Evolutionary conservation across 2,113 vertebrate genomes (phyloP).

Genomic region (Aspidoscelis tigris): DNA sequence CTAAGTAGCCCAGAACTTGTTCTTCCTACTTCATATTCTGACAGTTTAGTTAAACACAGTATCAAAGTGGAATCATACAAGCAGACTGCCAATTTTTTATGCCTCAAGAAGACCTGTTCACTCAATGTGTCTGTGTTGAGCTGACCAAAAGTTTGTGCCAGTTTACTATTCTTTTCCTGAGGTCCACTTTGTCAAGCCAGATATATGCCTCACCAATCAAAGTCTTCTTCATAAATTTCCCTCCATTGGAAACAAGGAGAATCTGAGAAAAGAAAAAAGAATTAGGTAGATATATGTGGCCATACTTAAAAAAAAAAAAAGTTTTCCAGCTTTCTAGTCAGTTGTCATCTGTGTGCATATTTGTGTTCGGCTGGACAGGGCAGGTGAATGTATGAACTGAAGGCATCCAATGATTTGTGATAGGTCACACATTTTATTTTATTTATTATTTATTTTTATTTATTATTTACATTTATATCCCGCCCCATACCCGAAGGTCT

Average conservation of each 20-base stretch:
- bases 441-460: no score
- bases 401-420: no score
- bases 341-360: no score
- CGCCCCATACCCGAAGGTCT: no score
- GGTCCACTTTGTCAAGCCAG: slow-evolving; percentile 99
- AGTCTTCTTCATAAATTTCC: slow-evolving; percentile 99
- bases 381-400: no score
- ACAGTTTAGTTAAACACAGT: slow-evolving; percentile 71
- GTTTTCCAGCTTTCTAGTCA: no score
- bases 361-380: no score
- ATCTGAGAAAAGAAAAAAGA: slow-evolving; percentile 78
- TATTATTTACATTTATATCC: no score
- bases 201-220: slow-evolving; percentile 98
- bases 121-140: slow-evolving; percentile 86
- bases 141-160: slow-evolving; percentile 98
- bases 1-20: slow-evolving; percentile 52
- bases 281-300: slow-evolving; percentile 7
- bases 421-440: no score
- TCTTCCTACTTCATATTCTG: slow-evolving; percentile 61
- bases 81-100: slow-evolving; percentile 60
- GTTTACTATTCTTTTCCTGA: slow-evolving; percentile 97
- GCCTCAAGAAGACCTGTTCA: slow-evolving; percentile 56
- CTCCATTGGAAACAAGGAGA: slow-evolving; percentile 96
- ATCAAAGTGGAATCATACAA: slow-evolving; percentile 61
- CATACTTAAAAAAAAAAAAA: not conserved